These are phyloP conservation scores for Eupithecia centaureata DNA, from an alignment of 2,888 invertebrate genomes.

Conservation along the genomic window DNA sequence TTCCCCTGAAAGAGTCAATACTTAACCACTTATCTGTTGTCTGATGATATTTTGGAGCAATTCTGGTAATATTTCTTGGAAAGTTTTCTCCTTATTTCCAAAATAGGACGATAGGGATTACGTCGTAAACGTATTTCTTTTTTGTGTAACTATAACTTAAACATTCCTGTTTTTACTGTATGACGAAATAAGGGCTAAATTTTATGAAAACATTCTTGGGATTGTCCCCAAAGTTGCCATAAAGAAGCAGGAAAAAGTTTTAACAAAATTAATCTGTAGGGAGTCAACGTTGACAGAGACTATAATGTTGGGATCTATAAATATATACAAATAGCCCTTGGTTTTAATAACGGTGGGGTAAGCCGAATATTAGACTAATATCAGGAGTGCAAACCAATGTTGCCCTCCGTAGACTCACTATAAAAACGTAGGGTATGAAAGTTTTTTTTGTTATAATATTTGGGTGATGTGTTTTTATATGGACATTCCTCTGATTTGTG, in stretches of 20 bases:
- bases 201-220: constrained; percentile 19
- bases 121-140: neutral
- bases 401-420: constrained; percentile 59
- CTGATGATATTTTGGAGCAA: neutral
- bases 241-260: constrained; percentile 67
- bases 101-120: constrained; percentile 6
- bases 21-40: neutral
- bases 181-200: constrained; percentile 7
- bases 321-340: constrained; percentile 81
- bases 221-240: constrained; percentile 26
- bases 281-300: constrained; percentile 71
- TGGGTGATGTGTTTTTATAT: constrained; percentile 50
- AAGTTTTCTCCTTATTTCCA: neutral
- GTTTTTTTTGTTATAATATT: constrained; percentile 68
- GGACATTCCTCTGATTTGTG: constrained; percentile 37
- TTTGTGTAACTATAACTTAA: constrained; percentile 13
- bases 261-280: constrained; percentile 78
- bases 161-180: constrained; percentile 18
- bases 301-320: constrained; percentile 69
- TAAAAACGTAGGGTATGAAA: constrained; percentile 54
- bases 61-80: neutral
- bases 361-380: constrained; percentile 81
- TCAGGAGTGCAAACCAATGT: constrained; percentile 82
- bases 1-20: neutral
- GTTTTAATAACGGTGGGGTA: constrained; percentile 82